Conservation (phyloP, 2,113 vertebrate species). For the Daubentonia madagascariensis region DNA sequence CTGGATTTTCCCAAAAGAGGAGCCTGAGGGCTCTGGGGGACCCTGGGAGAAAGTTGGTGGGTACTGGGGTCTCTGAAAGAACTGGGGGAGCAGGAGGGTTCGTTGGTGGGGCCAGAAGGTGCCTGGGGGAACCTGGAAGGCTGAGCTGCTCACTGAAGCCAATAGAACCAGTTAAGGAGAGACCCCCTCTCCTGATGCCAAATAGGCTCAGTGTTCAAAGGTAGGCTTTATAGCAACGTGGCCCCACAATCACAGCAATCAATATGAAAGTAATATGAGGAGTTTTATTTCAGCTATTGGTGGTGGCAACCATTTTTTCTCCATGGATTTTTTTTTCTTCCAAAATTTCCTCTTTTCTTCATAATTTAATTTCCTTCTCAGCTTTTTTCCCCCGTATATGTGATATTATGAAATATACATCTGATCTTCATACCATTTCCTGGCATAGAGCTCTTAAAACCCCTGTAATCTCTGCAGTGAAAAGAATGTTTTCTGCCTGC, state of each 20-base stretch:
- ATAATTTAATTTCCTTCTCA: neutral
- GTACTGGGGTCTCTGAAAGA: neutral
- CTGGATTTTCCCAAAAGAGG: too few species aligned
- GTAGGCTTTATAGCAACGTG: too few species aligned
- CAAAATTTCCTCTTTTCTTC: neutral
- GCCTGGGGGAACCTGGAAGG: neutral
- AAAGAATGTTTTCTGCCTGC: neutral
- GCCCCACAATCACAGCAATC: neutral
- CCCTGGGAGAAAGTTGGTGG: neutral
- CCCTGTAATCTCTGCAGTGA: neutral
- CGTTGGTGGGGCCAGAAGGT: neutral
- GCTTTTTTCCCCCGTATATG: neutral
- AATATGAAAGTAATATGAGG: neutral
- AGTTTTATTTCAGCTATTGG: neutral
- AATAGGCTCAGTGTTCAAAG: neutral
- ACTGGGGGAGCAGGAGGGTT: neutral
- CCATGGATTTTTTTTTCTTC: neutral
- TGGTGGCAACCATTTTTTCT: neutral
- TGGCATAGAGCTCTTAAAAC: neutral
- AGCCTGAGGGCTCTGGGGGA: neutral
- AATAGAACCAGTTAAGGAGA: neutral
- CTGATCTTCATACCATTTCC: neutral
- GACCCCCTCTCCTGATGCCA: neutral
- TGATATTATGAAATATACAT: neutral
- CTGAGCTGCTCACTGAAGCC: neutral